phyloP scores from a whole-genome alignment of 2,888 invertebrate species.

The Lottia scabra region DNA sequence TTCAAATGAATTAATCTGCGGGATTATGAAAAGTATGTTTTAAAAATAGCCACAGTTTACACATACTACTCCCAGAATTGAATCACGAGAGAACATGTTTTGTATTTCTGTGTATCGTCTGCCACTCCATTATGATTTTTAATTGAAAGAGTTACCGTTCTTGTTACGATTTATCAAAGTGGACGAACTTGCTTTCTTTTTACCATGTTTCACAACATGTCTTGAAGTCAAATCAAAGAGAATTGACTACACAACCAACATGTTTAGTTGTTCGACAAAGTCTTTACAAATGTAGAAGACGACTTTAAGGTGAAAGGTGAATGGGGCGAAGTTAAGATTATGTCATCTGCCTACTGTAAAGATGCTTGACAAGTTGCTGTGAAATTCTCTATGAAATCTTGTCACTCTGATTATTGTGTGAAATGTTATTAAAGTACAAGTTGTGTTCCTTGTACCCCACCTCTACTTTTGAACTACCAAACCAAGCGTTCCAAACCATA shows the following conservation, averaged over 20 bases:
- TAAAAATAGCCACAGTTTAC: no score
- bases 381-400: not conserved
- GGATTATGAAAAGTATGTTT: no score
- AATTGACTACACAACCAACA: not conserved
- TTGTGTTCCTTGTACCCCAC: no score
- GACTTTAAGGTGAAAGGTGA: not conserved
- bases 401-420: not conserved
- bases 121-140: no score
- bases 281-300: not conserved
- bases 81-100: no score
- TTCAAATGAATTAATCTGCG: no score
- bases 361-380: not conserved
- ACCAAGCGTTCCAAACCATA: no score
- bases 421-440: not conserved
- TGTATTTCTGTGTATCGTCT: no score
- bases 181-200: constrained; percentile 1
- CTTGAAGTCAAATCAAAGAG: not conserved
- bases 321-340: constrained; percentile 5
- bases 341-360: no score
- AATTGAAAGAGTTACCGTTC: no score
- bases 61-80: no score
- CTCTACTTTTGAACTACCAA: no score
- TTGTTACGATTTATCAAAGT: not conserved
- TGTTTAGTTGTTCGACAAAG: not conserved
- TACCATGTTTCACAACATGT: not conserved